Percentiles rank a stretch among this genome's conserved stretches.
Conservation (phyloP, 2,888 invertebrate genomes). For the Temnothorax ravouxi region DNA sequence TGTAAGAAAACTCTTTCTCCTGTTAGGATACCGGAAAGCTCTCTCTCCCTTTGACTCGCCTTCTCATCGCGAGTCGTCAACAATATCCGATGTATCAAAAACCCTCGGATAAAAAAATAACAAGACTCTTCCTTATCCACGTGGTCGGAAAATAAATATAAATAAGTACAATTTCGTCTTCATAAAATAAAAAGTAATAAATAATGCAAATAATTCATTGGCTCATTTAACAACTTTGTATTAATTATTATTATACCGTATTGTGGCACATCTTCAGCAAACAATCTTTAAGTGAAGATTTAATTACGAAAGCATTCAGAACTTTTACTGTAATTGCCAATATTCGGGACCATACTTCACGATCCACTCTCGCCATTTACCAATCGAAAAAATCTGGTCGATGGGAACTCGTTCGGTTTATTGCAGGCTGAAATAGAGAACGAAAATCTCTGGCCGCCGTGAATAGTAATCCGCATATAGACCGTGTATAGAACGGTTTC, state of each 20-base stretch:
- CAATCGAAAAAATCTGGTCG: conserved; percentile 39
- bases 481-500: conserved; percentile 16
- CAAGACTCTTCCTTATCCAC: not conserved
- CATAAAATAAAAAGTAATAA: not conserved
- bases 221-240: not conserved
- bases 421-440: conserved; percentile 41
- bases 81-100: conserved; percentile 54
- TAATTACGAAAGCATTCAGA: conserved; percentile 3
- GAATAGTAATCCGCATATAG: conserved; percentile 37
- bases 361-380: conserved; percentile 1
- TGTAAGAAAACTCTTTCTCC: conserved; percentile 25
- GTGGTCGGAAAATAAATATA: not conserved
- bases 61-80: conserved; percentile 58
- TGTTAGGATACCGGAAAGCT: conserved; percentile 13
- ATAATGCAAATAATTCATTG: not conserved
- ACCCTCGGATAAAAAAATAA: not conserved
- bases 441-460: conserved; percentile 22
- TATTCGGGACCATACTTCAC: conserved; percentile 23
- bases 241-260: not conserved
- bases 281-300: not conserved
- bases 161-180: not conserved
- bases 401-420: conserved; percentile 45
- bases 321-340: conserved; percentile 21
- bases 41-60: conserved; percentile 23
- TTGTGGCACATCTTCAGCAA: no score